Evolutionary conservation across 2,888 invertebrate genomes (phyloP), one percentile per base, ranked within the genome.

Genomic region (Nomada ruficornis): DNA sequence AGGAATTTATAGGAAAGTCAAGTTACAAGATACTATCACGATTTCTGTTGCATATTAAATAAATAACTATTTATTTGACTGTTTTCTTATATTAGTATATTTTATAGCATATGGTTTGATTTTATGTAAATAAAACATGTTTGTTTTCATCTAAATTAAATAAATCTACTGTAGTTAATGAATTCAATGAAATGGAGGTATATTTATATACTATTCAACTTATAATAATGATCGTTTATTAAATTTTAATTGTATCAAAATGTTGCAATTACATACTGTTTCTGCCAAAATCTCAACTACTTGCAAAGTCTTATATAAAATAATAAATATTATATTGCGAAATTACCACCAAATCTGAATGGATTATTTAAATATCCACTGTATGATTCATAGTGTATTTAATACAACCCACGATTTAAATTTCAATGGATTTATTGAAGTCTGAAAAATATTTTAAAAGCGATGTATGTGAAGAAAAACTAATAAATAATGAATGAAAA

Each of bases 41-140:
- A 86, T 89, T 85, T 89, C 87, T 86, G 87, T 73, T 83, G 62
- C 82, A 82, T 83, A 75, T 74, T 71, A 90, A 65, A 89, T 88
- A 89, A 91, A 90, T 76, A 52, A 44, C 42, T 77, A 68, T 80
- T 77, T 72, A 71, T 73, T 76, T 68, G 29, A 60, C 5, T 42
- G 72, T 60, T 76, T 47, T 59, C 11, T 64, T 60, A 44, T 18
- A 63, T 80, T 26, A 29, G 18, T n/a, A 68, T 55, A 75, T 44
- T 54, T 70, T 67, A 50, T 60, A 59, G 23, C 54, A 59, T 59
- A 52, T 13, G 29, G n/a, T 64, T 72, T 23, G 57, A 77, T 57
- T 80, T 36, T 55, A 71, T 78, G 29, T 75, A 50, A 64, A 81
- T 73, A 82, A 47, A 84, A 50, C 15, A 71, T 59, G 36, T 70